Conservation (phyloP, 2,113 vertebrate genomes). For the Tenebrosternarchus preto region DNA sequence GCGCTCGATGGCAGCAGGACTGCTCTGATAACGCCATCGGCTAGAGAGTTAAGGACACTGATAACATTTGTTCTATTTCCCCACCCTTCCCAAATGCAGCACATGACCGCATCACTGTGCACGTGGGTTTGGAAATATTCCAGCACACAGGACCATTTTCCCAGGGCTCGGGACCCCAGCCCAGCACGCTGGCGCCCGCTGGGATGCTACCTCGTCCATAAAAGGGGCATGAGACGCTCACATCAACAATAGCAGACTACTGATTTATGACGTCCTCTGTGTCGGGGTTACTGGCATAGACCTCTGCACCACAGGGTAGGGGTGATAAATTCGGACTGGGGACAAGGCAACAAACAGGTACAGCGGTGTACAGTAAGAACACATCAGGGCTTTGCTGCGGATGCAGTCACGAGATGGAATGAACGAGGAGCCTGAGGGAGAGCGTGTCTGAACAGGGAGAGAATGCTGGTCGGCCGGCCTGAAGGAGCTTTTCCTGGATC, state of each 20-base stretch:
- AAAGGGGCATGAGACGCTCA: slow-evolving; percentile 62
- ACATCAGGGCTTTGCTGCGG: slow-evolving; percentile 52
- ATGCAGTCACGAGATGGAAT: slow-evolving; percentile 57
- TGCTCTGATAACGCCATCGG: slow-evolving; percentile 60
- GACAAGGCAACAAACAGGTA: slow-evolving; percentile 46
- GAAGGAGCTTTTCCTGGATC: slow-evolving; percentile 43
- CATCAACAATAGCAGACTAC: slow-evolving; percentile 67
- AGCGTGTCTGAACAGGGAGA: slow-evolving; percentile 75
- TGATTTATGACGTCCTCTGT: slow-evolving; percentile 71
- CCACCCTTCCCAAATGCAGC: slow-evolving; percentile 57
- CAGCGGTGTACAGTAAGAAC: slow-evolving; percentile 29
- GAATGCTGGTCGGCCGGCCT: slow-evolving; percentile 56
- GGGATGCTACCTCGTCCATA: slow-evolving; percentile 69
- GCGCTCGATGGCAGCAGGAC: slow-evolving; percentile 60
- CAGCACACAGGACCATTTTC: slow-evolving; percentile 60
- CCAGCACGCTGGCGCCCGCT: slow-evolving; percentile 59
- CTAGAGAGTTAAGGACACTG: slow-evolving; percentile 22
- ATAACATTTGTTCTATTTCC: slow-evolving; percentile 43
- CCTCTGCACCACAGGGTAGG: slow-evolving; percentile 65
- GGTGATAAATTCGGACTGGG: slow-evolving; percentile 47
- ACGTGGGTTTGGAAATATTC: slow-evolving; percentile 54
- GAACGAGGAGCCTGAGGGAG: slow-evolving; percentile 53
- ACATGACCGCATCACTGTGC: slow-evolving; percentile 57
- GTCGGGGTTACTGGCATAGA: slow-evolving; percentile 69
- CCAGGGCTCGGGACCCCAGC: neutral